Percentiles rank a stretch among this genome's conserved stretches.
These are phyloP conservation scores for Cynaeus angustus DNA, from an alignment of 2,888 invertebrate genomes.

Conservation along the genomic window DNA sequence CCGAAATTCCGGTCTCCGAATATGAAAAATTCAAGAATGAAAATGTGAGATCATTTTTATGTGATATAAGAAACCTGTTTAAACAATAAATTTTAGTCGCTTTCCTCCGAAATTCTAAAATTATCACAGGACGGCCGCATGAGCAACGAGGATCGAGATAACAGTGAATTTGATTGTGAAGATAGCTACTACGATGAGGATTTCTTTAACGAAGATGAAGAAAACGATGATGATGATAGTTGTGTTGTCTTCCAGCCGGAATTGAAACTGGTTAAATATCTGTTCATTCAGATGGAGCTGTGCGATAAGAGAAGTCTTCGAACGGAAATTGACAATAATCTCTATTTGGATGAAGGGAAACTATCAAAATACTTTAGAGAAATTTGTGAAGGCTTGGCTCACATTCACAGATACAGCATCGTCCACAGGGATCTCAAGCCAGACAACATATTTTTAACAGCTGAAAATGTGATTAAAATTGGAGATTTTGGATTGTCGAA, in stretches of 20 bases:
- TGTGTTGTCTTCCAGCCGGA: background rate
- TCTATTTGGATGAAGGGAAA: constrained; percentile 28
- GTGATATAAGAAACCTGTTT: too few species aligned
- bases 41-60: constrained; percentile 15
- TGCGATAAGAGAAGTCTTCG: constrained; percentile 30
- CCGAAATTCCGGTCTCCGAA: constrained; percentile 9
- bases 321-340: constrained; percentile 21
- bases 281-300: constrained; percentile 43
- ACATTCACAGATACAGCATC: constrained; percentile 25
- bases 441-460: constrained; percentile 38
- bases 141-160: background rate
- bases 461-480: constrained; percentile 33
- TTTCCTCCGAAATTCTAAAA: constrained; percentile 12
- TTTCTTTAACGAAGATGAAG: background rate
- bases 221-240: background rate
- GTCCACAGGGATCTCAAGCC: constrained; percentile 40
- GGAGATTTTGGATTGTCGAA: constrained; percentile 42
- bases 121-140: background rate
- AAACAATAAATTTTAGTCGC: constrained; percentile 12
- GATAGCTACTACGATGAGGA: constrained; percentile 8
- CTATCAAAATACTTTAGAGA: constrained; percentile 36
- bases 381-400: constrained; percentile 39
- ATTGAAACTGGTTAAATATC: constrained; percentile 12
- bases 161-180: background rate
- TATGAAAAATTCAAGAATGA: constrained; percentile 16